Conservation (phyloP, 2,113 vertebrate species). For the Oreotrochilus melanogaster region DNA sequence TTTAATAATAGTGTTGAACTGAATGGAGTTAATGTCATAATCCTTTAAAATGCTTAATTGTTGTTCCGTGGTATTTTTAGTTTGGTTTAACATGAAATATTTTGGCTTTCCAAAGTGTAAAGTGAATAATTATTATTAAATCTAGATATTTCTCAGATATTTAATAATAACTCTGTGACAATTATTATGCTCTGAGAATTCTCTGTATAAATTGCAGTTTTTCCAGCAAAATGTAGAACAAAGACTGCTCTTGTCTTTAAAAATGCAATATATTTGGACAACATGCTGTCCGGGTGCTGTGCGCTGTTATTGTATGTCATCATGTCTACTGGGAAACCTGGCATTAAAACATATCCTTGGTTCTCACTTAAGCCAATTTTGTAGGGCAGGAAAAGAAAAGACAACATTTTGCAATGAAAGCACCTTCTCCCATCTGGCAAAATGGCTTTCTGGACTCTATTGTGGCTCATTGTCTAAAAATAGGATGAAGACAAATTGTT, state of each 20-base stretch:
- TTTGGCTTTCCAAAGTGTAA: conserved; percentile 23
- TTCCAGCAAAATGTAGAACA: conserved; percentile 43
- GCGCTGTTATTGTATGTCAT: conserved; percentile 75
- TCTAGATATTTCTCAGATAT: background rate
- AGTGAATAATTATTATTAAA: conserved; percentile 13
- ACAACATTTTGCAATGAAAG: conserved; percentile 90
- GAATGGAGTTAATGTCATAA: conserved; percentile 28
- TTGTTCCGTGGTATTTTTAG: conserved; percentile 66
- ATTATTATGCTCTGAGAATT: conserved; percentile 36
- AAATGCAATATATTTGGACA: conserved; percentile 56
- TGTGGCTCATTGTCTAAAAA: conserved; percentile 99
- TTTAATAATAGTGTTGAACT: conserved; percentile 49
- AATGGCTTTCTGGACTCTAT: conserved; percentile 93
- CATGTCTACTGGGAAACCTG: conserved; percentile 79
- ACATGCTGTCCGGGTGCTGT: conserved; percentile 31
- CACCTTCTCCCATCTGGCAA: conserved; percentile 96
- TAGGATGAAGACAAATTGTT: conserved; percentile 99
- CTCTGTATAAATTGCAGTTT: conserved; percentile 7
- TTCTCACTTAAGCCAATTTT: conserved; percentile 89
- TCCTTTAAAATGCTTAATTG: conserved; percentile 73
- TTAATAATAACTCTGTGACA: background rate
- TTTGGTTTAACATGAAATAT: conserved; percentile 68
- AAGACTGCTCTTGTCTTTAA: conserved; percentile 60
- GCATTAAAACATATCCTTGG: conserved; percentile 86
- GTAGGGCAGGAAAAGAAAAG: conserved; percentile 85